phyloP scores from a whole-genome alignment of 2,888 invertebrate genomes.

The Venustoraphidia nigricollis region DNA sequence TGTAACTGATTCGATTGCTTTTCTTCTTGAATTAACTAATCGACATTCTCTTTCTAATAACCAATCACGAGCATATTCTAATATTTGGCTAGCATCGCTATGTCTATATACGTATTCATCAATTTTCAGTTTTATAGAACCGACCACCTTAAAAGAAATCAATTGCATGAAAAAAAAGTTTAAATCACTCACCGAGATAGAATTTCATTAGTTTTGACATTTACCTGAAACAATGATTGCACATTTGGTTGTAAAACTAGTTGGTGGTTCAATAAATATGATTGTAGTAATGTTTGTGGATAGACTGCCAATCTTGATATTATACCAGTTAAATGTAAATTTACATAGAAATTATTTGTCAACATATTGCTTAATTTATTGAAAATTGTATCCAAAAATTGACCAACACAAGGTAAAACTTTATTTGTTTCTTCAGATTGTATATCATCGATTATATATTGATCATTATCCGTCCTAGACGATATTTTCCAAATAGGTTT shows the following conservation, averaged over 20 bases:
- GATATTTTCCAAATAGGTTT: conserved; percentile 21
- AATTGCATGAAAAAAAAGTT: neutral
- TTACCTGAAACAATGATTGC: conserved; percentile 79
- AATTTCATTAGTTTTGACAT: neutral
- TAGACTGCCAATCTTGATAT: conserved; percentile 74
- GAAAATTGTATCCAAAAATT: conserved; percentile 58
- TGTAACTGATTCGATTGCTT: conserved; percentile 31
- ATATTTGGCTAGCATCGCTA: conserved; percentile 42
- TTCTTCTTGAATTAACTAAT: conserved; percentile 51
- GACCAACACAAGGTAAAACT: conserved; percentile 4
- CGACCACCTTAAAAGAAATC: conserved; percentile 41
- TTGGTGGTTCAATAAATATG: conserved; percentile 74
- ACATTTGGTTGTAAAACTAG: conserved; percentile 79
- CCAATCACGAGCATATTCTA: conserved; percentile 64
- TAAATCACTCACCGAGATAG: neutral
- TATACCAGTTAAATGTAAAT: conserved; percentile 76
- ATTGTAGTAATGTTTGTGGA: conserved; percentile 76
- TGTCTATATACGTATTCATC: conserved; percentile 57
- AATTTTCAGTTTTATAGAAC: conserved; percentile 69
- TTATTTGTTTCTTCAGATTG: neutral
- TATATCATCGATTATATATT: neutral
- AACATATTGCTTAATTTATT: conserved; percentile 71
- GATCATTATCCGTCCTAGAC: conserved; percentile 16
- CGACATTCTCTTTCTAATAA: conserved; percentile 66
- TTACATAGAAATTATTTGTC: conserved; percentile 68